Evolutionary conservation across 92 coral and sea anemone genomes (phyloP).

Genomic region (Galaxea fascicularis): DNA sequence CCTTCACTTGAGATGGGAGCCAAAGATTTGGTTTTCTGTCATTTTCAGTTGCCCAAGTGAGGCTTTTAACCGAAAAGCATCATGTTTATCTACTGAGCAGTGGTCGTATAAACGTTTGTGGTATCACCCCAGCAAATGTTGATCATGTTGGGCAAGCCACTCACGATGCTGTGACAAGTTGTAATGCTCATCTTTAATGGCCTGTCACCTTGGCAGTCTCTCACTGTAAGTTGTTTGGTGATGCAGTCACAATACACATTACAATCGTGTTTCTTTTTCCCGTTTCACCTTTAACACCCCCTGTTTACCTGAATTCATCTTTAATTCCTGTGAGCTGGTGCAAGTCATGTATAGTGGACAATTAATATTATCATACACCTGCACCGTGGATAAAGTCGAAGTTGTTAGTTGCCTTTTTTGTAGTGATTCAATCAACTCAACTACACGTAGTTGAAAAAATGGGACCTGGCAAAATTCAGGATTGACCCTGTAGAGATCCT

Average conservation of each 20-base stretch:
- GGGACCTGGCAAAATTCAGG: too few relatives aligned
- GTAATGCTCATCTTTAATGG: constrained; percentile 20
- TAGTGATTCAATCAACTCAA: too few relatives aligned
- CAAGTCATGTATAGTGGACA: too few relatives aligned
- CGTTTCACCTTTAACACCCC: background rate
- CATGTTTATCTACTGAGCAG: constrained; percentile 78
- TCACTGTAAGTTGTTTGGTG: constrained; percentile 3
- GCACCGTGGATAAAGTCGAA: too few relatives aligned
- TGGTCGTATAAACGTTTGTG: constrained; percentile 88
- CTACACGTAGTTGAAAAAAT: too few relatives aligned
- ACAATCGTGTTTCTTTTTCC: too few relatives aligned
- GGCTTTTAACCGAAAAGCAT: constrained; percentile 72
- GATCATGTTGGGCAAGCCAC: constrained; percentile 83
- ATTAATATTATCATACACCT: too few relatives aligned
- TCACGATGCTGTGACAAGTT: constrained; percentile 68
- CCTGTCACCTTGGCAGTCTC: background rate
- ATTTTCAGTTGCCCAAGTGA: constrained; percentile 79
- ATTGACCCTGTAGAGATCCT: too few relatives aligned
- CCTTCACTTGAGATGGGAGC: constrained; percentile 1
- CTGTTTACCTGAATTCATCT: too few relatives aligned
- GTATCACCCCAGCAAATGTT: constrained; percentile 72
- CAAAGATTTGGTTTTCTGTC: constrained; percentile 12
- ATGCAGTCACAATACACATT: background rate
- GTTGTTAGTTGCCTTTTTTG: too few relatives aligned
- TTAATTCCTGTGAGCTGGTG: too few relatives aligned